Base-by-base conservation (phyloP, 2,888 invertebrate genomes). In the Sipha maydis region DNA sequence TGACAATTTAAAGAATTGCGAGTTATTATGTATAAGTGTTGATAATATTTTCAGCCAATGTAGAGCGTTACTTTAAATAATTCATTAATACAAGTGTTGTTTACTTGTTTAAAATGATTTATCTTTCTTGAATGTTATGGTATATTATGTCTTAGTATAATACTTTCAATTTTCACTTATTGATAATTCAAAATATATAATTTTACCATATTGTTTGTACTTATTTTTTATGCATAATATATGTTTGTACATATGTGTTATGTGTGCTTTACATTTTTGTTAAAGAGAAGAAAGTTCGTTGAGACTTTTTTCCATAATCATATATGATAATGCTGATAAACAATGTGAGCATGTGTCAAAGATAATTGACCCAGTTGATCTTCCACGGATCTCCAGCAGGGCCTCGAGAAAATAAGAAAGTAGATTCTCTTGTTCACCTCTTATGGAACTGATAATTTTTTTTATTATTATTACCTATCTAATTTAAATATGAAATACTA, bases 331-430 rank as follows among this genome's bases (percentile, higher is more conserved):
- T 88, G 8, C 75, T 80, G 48, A 41, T 82, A 61, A 88, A 88
- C 86, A 88, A 88, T 88, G 86, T 73, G 73, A 75, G 71, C 31
- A 80, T 61, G 73, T 75, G 86, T 88, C 86, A 88, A 88, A 80
- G 73, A 88, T 88, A 88, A 88, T 88, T 88, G 80, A 80, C 86
- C 86, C 73, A 80, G 80, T 88, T 88, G 80, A 80, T 88, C 80
- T 73, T 88, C 80, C 28, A 80, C 56, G 31, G 80, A 88, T 80
- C 79, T 88, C 80, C 73, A 61, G 80, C 31, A 67, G 80, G 61
- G 86, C 80, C 86, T 31, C 73, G 25, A 82, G 75, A 56, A 80
- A 80, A 88, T 80, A 88, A 88, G 86, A 88, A 88, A 88, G 86
- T 88, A 71, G 80, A 88, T 88, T 88, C 61, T 75, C 80, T 88